phyloP scores from a whole-genome alignment of 2,888 invertebrate species.

The Yponomeuta sedellus region DNA sequence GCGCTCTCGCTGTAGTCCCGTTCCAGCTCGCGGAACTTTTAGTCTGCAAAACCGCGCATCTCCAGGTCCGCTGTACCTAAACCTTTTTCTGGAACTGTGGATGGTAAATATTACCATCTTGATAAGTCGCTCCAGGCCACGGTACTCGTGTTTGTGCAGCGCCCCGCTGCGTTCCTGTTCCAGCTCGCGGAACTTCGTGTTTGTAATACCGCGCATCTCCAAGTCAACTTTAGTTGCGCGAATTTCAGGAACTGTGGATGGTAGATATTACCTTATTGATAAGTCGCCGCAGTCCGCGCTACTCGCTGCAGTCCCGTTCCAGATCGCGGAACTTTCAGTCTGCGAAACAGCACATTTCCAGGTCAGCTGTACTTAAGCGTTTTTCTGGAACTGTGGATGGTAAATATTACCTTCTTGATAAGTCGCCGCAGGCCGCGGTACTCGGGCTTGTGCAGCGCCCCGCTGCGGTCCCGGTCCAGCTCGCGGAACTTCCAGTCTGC shows the following conservation, averaged over 20 bases:
- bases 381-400: no score
- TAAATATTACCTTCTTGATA: conserved; percentile 81
- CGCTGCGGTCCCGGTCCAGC: conserved; percentile 88
- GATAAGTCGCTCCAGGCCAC: conserved; percentile 86
- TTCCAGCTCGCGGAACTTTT: no score
- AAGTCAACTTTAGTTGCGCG: no score
- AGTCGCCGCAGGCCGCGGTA: conserved; percentile 87
- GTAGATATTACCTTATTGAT: conserved; percentile 81
- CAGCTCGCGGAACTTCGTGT: conserved; percentile 93
- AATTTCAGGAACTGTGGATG: no score
- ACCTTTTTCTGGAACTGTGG: no score
- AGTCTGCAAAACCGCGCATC: no score
- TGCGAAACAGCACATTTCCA: no score
- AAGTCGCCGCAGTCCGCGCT: conserved; percentile 85
- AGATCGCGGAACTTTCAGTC: no score
- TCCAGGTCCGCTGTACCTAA: no score
- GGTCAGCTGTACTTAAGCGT: no score
- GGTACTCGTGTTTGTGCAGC: conserved; percentile 88
- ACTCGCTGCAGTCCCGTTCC: conserved; percentile 85
- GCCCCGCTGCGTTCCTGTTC: conserved; percentile 87
- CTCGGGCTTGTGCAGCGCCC: conserved; percentile 86
- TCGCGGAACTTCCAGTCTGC: conserved; percentile 93
- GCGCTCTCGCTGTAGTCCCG: conserved; percentile 88
- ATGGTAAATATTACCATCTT: conserved; percentile 77
- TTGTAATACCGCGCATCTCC: conserved; percentile 78